Conservation (phyloP, 2,113 vertebrate genomes). For the Nannospalax galili region DNA sequence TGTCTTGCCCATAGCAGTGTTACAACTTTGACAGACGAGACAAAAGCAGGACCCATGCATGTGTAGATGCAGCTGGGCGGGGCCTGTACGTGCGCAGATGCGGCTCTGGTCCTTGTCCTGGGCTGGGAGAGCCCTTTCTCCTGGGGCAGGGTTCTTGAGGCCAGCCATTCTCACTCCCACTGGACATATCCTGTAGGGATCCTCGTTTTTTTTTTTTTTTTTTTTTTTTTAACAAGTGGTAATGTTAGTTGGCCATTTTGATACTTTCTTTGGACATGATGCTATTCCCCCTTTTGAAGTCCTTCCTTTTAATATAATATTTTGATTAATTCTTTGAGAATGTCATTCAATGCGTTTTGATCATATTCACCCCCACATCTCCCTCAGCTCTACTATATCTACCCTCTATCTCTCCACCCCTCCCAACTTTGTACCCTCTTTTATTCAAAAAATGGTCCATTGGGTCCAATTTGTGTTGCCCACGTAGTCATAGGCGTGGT, state of each 20-base stretch:
- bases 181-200: too few relatives aligned
- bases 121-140: not conserved
- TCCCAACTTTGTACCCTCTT: too few relatives aligned
- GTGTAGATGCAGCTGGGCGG: not conserved
- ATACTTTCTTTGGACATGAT: not conserved
- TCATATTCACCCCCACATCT: too few relatives aligned
- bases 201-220: not conserved
- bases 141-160: not conserved
- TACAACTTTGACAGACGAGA: not conserved
- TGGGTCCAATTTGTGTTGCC: too few relatives aligned
- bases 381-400: too few relatives aligned
- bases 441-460: too few relatives aligned
- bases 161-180: too few relatives aligned
- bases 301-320: too few relatives aligned
- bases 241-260: not conserved
- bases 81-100: too few relatives aligned
- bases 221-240: not conserved
- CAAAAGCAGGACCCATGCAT: not conserved
- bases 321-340: too few relatives aligned
- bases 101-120: not conserved
- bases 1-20: not conserved
- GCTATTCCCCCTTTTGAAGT: not conserved
- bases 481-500: too few relatives aligned
- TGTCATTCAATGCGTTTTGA: too few relatives aligned
- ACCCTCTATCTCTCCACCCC: not conserved